phyloP scores from a whole-genome alignment of 1,140 invertebrate genomes.

The Platyscapa corneri region DNA sequence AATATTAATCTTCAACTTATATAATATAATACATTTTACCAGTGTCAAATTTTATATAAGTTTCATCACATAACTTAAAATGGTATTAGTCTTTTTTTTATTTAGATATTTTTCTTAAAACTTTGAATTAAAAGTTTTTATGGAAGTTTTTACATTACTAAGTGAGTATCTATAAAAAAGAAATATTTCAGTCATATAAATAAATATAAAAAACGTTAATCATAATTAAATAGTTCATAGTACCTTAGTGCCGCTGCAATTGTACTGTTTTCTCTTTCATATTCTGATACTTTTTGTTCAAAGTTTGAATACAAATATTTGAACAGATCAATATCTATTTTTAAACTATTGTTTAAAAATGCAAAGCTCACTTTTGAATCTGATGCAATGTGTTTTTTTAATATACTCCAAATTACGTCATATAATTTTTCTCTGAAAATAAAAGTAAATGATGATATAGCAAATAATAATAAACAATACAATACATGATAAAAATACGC shows the following conservation, averaged over 20 bases:
- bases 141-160: constrained; percentile 19
- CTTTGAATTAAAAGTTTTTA: neutral
- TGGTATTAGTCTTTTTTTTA: constrained; percentile 1
- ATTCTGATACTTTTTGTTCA: constrained; percentile 58
- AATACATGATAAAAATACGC: too few species aligned
- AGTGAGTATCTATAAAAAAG: constrained; percentile 34
- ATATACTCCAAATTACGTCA: constrained; percentile 47
- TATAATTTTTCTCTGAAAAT: constrained; percentile 62
- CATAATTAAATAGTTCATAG: constrained; percentile 35
- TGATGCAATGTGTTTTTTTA: constrained; percentile 57
- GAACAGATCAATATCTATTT: constrained; percentile 57
- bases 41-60: constrained; percentile 29
- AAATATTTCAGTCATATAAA: neutral
- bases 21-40: constrained; percentile 33
- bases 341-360: constrained; percentile 58
- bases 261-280: constrained; percentile 58
- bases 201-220: neutral
- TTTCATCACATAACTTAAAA: constrained; percentile 30
- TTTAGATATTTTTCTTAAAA: neutral
- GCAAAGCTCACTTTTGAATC: constrained; percentile 62
- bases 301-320: constrained; percentile 56
- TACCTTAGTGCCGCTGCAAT: constrained; percentile 66
- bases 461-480: neutral
- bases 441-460: too few species aligned
- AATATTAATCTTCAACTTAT: constrained; percentile 7